Percentiles rank a stretch among this genome's conserved stretches.
Conservation (phyloP, 2,113 vertebrate genomes). For the Hydrochoerus hydrochaeris region DNA sequence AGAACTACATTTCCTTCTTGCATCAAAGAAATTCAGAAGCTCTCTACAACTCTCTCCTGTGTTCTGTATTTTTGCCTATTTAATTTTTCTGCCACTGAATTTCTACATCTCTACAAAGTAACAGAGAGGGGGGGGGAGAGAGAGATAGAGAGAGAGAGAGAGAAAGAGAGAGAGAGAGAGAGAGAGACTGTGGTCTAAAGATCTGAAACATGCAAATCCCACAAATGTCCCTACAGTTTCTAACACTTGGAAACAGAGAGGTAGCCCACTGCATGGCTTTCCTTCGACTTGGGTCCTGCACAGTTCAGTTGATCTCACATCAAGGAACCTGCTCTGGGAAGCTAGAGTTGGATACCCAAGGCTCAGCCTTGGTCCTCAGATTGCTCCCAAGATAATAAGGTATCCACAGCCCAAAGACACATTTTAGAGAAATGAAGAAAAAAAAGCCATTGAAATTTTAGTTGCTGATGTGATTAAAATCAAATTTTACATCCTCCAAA, state of each 20-base stretch:
- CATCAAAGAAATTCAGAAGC: background rate
- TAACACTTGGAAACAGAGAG: background rate
- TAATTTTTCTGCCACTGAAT: background rate
- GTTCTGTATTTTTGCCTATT: background rate
- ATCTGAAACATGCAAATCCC: background rate
- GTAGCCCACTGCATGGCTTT: background rate
- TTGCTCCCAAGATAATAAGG: fast-evolving
- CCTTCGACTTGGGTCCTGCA: background rate
- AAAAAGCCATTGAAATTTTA: slow-evolving; percentile 42
- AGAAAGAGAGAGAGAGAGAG: too few species aligned
- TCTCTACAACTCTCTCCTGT: background rate
- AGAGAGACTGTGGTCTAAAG: background rate
- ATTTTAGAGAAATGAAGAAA: background rate
- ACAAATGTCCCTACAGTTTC: background rate
- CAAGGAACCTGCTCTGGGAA: background rate
- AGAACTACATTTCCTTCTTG: background rate
- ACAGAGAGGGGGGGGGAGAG: background rate
- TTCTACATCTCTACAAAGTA: background rate
- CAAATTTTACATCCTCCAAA: slow-evolving; percentile 40
- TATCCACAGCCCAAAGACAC: background rate
- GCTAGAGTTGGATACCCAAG: fast-evolving
- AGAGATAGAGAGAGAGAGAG: background rate
- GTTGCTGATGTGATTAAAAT: slow-evolving; percentile 49
- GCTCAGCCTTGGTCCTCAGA: background rate
- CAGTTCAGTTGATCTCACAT: too few species aligned